phyloP scores from a whole-genome alignment of 2,797 vertebrate genomes.

The Glyptemys insculpta region DNA sequence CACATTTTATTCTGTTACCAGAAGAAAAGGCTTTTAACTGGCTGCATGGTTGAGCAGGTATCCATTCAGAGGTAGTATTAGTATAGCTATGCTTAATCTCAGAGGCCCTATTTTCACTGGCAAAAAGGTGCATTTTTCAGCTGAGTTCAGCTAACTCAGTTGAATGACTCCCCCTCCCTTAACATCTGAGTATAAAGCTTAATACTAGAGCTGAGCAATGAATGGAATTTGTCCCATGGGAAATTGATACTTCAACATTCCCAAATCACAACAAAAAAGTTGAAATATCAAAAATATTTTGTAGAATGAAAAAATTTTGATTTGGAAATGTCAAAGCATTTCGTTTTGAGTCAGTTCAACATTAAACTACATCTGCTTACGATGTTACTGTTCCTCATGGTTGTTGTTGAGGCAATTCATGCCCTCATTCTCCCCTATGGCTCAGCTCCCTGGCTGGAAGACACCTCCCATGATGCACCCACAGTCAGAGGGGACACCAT shows the following conservation, averaged over 20 bases:
- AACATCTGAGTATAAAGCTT: background rate
- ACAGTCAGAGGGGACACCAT: background rate
- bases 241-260: background rate
- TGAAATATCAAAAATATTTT: background rate
- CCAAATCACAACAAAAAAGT: background rate
- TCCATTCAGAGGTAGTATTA: background rate
- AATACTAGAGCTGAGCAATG: background rate
- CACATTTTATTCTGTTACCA: background rate
- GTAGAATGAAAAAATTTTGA: background rate
- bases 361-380: background rate
- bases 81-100: background rate
- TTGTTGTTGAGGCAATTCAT: background rate
- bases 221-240: background rate
- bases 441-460: background rate
- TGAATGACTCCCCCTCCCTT: accelerated
- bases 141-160: background rate
- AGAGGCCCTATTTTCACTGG: background rate
- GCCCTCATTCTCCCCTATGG: background rate
- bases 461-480: background rate
- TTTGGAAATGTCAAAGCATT: background rate
- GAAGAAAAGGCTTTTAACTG: background rate
- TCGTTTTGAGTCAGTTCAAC: background rate
- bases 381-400: background rate
- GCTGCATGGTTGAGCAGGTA: background rate
- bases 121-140: background rate